Base-by-base conservation (phyloP, 2,888 invertebrate genomes). In the Steinernema scapterisci region DNA sequence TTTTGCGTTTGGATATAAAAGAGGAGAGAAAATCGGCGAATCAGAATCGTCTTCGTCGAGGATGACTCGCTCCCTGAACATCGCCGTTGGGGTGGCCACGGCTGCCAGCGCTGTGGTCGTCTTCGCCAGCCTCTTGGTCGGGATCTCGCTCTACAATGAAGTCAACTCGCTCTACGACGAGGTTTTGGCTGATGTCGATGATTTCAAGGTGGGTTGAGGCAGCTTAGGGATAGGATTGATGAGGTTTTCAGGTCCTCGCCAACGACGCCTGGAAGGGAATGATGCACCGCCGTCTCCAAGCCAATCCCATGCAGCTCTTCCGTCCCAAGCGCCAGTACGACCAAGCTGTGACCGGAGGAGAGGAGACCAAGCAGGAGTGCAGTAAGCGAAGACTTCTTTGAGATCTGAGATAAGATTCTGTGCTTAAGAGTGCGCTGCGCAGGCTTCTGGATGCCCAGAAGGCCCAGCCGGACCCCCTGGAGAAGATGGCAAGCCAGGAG, bases 121-220 rank as follows among this genome's bases (percentile, higher is more conserved):
- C 46, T 73, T 81, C 43, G 78, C 74, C 43, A 75, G 77, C 45
- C 54, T 81, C 13, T 73, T 78, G 73, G 73, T 76, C 9, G 73
- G 80, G 43, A 76, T 76, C 43, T 74, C 80, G 56, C 77, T 81
- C 73, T 80, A 76, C 76, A 75, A 76, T 46, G 81, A 81, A 56
- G 78, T 81, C 75, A 81, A 81, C 75, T 72, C 73, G 52, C 75
- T 81, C 48, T 78, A 78, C 71, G 78, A 79, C 71, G 79, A 78
- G 75, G 77, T 79, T 27, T 72, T 79, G 44, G 77, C 73, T 52
- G 80, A 81, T 76, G 73, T 81, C 48, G 71, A 73, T 38, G 80
- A 80, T 48, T 81, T 81, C 75, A 78, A 80, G 70, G 79, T 71
- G n/a, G 25, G 25, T 54, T 25, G 54, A 44, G 45, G 45, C 45